Evolutionary conservation across 2,797 vertebrate species (phyloP), one percentile per base, ranked within the genome.

Genomic region (Trichosurus vulpecula): DNA sequence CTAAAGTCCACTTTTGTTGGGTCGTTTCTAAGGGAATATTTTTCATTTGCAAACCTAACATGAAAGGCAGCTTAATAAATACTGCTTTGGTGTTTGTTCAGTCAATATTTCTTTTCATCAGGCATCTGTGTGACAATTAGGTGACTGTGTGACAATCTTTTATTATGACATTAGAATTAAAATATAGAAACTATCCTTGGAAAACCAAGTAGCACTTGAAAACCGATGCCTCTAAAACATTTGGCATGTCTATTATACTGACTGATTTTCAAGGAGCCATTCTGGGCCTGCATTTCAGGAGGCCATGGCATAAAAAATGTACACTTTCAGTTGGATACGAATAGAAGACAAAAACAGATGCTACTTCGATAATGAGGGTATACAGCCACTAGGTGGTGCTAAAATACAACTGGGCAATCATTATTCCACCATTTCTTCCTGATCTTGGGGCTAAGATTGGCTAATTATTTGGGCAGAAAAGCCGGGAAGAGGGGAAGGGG

Each of bases 351-450:
- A 29, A 16, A 91, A 81, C 35, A 55, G 27, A 54, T 35, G 54
- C 47, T 53, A 74, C 41, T 30, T 35, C 10, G 91, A 94, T 92
- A 53, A 95, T 57, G n/a, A 89, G 66, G 90, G 6, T 22, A 74
- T 93, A 91, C 94, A 91, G 94, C 94, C 93, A 96, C 93, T 96
- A 97, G 96, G 52, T 94, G 94, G 95, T 92, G 96, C 95, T 96
- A 96, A 92, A 92, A 92, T 53, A 92, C 41, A 97, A 97, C 31
- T 0, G 91, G 81, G 94, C 53, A 91, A 92, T 47, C 95, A 96
- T 35, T 92, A 96, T 30, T 92, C 11, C 27, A 52, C 12, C 87
- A 93, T 93, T 91, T 95, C 35, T 96, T 52, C 89, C 22, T 3
- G 61, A 53, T 47, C 92, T 56, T 91, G 61, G 41, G 92, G 35